These are phyloP conservation scores for Bufo gargarizans DNA, from an alignment of 2,113 vertebrate genomes.

Conservation along the genomic window DNA sequence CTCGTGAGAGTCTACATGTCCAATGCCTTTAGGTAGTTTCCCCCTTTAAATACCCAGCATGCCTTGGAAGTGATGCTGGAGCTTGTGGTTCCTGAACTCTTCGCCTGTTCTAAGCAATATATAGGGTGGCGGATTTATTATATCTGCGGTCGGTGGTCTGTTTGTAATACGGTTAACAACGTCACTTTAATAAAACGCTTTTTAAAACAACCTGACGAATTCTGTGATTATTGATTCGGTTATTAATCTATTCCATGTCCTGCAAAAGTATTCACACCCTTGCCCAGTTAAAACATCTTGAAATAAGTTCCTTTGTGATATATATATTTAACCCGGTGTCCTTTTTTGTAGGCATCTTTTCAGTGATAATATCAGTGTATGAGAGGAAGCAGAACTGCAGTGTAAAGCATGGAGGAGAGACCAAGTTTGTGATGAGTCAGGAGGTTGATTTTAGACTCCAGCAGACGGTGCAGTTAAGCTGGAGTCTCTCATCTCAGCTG, in stretches of 20 bases:
- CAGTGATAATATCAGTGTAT: no score
- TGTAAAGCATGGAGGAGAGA: no score
- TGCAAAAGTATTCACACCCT: neutral
- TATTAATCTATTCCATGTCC: no score
- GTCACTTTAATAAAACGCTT: constrained; percentile 13
- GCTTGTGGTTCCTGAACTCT: neutral
- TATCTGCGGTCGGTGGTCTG: neutral
- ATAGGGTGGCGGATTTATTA: neutral
- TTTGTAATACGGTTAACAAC: constrained; percentile 17
- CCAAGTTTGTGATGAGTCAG: no score
- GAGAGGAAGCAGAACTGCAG: no score
- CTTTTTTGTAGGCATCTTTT: no score
- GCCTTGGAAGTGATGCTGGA: neutral
- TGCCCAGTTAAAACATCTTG: neutral
- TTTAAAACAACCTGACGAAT: neutral
- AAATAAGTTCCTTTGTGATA: no score
- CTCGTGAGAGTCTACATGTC: neutral
- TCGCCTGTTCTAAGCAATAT: neutral
- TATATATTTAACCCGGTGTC: no score
- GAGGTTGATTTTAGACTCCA: no score
- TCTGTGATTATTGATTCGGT: neutral
- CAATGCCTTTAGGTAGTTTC: neutral
- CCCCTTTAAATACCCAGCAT: neutral
- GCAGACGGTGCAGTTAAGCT: no score
- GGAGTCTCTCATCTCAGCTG: no score